A percentile compares a stretch with the other conserved stretches of the same genome.
Conservation (phyloP, 2,113 vertebrate genomes). For the Plecotus auritus region DNA sequence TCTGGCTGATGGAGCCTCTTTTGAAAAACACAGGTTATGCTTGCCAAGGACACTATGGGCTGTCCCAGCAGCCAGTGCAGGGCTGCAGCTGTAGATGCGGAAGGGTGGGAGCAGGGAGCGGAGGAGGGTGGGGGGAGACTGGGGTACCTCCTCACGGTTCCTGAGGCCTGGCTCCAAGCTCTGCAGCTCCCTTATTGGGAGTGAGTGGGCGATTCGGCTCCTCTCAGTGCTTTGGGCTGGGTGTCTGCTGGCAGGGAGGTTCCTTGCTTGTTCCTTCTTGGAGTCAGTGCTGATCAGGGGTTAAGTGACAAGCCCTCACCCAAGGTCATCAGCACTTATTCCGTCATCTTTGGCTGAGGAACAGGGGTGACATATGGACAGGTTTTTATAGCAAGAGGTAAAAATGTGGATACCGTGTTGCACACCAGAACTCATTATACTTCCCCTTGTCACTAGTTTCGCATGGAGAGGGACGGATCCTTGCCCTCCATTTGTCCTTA, state of each 20-base stretch:
- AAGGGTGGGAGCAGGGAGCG: not conserved
- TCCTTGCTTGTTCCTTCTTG: not conserved
- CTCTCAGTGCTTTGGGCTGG: not conserved
- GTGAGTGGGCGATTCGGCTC: not conserved
- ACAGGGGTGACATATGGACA: not conserved
- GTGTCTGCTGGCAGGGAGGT: not conserved
- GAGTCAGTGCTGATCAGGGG: not conserved
- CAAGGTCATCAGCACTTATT: not conserved
- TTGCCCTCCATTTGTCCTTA: not conserved
- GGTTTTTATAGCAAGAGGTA: not conserved
- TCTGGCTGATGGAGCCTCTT: not conserved
- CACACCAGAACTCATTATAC: fast-evolving
- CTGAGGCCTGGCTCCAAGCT: not conserved
- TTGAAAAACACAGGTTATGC: not conserved
- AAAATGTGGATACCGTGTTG: fast-evolving
- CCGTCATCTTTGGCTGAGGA: not conserved
- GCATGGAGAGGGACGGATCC: not conserved
- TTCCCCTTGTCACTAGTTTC: fast-evolving
- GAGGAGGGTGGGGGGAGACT: conserved; percentile 15
- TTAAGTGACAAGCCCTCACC: not conserved
- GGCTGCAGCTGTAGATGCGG: not conserved
- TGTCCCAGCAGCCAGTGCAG: not conserved
- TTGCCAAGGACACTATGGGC: not conserved
- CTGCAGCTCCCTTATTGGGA: not conserved
- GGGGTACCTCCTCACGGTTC: not conserved